Evolutionary conservation across 2,113 vertebrate species (phyloP), one percentile per base, ranked within the genome.

Genomic region (Seriola rivoliana): DNA sequence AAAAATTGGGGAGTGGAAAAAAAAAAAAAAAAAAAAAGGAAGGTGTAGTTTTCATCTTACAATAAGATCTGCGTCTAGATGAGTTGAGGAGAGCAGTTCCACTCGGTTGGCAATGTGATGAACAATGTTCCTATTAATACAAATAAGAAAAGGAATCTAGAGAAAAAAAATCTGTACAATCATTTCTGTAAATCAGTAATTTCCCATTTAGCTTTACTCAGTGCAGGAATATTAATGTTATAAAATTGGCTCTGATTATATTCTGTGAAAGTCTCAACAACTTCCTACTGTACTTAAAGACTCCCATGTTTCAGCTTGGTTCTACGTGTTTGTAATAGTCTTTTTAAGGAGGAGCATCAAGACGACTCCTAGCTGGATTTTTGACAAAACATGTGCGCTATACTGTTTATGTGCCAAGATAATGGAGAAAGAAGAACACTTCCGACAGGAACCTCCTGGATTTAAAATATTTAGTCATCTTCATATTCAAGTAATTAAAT

Each of bases 121-220:
- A 78, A 69, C 36, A 71, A 68, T 42, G 34, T 76, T 90, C 42
- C 78, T 55, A 62, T 85, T 65, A 64, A 80, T 54, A 74, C 46
- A 84, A 84, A 87, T 63, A 71, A 46, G 50, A 74, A 81, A 78
- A 68, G 40, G 38, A 80, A 32, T 73, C 57, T 32, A 44, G 42
- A 60, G 50, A 32, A 25, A 59, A 63, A 32, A 59, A 64, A 52
- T 44, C 21, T 21, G 4, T 54, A 29, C 11, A 80, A 82, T 73
- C 57, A 55, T 66, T 74, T 66, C 14, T 58, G 59, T 57, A 87
- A 78, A 77, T 87, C 67, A 75, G 77, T 75, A 36, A 88, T 87
- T 85, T 88, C 71, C 65, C 14, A 78, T 69, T 88, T 78, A 58
- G 76, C 54, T 85, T 48, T 16, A 52, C 19, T 23, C 19, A 44